A percentile compares a stretch with the other conserved stretches of the same genome.
phyloP scores from a whole-genome alignment of 2,797 vertebrate genomes.

The Gallinago stenura region DNA sequence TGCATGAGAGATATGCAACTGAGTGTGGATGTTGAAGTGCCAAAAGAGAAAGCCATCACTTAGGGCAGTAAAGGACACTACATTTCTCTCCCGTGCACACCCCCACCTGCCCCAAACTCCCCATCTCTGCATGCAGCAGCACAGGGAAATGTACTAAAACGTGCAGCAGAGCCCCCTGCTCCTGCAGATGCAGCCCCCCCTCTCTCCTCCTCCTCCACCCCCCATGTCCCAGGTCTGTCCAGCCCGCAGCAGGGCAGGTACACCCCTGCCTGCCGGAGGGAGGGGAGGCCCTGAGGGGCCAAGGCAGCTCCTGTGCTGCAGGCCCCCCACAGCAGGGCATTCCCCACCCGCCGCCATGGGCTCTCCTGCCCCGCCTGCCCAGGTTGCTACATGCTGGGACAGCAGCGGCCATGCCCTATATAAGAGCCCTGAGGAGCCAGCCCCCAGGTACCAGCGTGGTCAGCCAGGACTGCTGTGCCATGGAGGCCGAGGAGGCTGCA shows the following conservation, averaged over 20 bases:
- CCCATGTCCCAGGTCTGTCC: neutral
- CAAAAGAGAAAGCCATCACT: neutral
- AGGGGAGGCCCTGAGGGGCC: neutral
- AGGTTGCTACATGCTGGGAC: neutral
- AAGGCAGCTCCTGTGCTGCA: neutral
- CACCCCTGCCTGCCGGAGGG: neutral
- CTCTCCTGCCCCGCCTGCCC: neutral
- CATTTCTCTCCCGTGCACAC: accelerated
- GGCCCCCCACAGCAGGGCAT: neutral
- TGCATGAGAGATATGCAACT: neutral
- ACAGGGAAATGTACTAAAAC: accelerated
- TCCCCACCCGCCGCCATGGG: neutral
- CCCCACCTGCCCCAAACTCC: neutral
- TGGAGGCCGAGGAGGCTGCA: neutral
- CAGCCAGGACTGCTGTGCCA: accelerated
- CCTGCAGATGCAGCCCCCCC: accelerated
- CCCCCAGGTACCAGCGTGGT: too few relatives aligned
- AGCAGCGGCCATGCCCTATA: neutral
- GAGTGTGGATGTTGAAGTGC: neutral
- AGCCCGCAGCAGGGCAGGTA: neutral
- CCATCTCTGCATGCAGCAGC: neutral
- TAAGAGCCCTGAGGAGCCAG: neutral
- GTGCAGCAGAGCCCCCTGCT: accelerated
- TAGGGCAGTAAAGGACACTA: neutral
- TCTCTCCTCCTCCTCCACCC: neutral